Conservation (phyloP, 2,113 vertebrate genomes). For the Ptychochromis oligacanthus region DNA sequence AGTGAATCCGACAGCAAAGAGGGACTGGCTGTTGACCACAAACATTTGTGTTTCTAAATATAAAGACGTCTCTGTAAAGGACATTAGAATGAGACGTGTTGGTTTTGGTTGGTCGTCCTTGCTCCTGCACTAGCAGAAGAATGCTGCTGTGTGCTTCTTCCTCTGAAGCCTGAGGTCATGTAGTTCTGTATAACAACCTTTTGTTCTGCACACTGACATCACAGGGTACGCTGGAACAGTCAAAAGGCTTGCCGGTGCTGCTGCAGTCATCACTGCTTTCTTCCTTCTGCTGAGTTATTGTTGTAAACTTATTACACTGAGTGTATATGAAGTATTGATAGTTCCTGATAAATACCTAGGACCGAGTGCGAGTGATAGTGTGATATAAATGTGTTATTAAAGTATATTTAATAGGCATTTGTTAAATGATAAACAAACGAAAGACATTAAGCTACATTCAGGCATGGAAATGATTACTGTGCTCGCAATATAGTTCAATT, state of each 20-base stretch:
- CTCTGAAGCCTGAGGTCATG: slow-evolving; percentile 58
- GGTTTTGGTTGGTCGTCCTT: not conserved
- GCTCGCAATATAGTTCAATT: not conserved
- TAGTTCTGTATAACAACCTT: slow-evolving; percentile 52
- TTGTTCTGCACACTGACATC: slow-evolving; percentile 42
- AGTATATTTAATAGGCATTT: not conserved
- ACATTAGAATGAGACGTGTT: not conserved
- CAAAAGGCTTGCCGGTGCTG: not conserved
- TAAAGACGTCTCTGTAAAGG: not conserved
- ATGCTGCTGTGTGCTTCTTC: slow-evolving; percentile 31
- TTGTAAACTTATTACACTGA: not conserved
- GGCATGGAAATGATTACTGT: not conserved
- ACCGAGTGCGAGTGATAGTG: not conserved
- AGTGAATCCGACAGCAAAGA: not conserved
- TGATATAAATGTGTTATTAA: not conserved
- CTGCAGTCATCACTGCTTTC: not conserved
- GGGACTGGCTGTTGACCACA: not conserved
- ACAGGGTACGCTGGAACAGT: slow-evolving; percentile 8
- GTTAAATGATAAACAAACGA: not conserved
- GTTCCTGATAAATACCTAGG: not conserved
- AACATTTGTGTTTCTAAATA: not conserved
- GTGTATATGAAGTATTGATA: not conserved
- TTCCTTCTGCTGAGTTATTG: not conserved
- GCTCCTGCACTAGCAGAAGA: slow-evolving; percentile 18
- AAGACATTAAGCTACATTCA: not conserved